Evolutionary conservation across 2,888 invertebrate genomes (phyloP).

Genomic region (Hermaeophaga mercurialis): DNA sequence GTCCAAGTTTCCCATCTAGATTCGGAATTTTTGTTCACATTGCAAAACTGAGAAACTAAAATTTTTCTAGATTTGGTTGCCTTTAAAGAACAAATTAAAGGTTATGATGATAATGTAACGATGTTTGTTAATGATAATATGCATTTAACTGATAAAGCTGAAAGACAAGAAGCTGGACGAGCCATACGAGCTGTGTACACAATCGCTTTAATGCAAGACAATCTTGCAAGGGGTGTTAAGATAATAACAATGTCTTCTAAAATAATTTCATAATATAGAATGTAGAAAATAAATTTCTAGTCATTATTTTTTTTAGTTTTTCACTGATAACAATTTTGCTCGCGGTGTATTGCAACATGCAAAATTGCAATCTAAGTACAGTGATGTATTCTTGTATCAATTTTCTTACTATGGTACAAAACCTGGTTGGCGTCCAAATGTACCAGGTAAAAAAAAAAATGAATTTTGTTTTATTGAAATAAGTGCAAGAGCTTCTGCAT

Average conservation of each 20-base stretch:
- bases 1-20: neutral
- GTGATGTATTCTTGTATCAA: constrained; percentile 38
- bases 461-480: too few species aligned
- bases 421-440: constrained; percentile 17
- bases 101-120: constrained; percentile 30
- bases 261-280: too few species aligned
- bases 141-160: constrained; percentile 32
- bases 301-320: constrained; percentile 22
- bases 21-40: too few species aligned
- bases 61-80: constrained; percentile 12
- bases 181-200: constrained; percentile 37
- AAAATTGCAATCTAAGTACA: constrained; percentile 31
- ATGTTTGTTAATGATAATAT: constrained; percentile 36
- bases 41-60: too few species aligned
- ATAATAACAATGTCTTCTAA: too few species aligned
- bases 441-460: too few species aligned
- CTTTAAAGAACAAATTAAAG: constrained; percentile 6
- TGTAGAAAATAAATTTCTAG: too few species aligned
- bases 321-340: constrained; percentile 16
- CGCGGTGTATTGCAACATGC: constrained; percentile 21
- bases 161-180: constrained; percentile 26
- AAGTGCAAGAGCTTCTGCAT: too few species aligned
- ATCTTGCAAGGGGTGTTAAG: neutral
- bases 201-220: neutral
- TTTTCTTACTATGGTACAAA: constrained; percentile 35